Percentiles rank a stretch among this genome's conserved stretches.
Conservation (phyloP, 2,797 vertebrate species). For the Danio aesculapii region DNA sequence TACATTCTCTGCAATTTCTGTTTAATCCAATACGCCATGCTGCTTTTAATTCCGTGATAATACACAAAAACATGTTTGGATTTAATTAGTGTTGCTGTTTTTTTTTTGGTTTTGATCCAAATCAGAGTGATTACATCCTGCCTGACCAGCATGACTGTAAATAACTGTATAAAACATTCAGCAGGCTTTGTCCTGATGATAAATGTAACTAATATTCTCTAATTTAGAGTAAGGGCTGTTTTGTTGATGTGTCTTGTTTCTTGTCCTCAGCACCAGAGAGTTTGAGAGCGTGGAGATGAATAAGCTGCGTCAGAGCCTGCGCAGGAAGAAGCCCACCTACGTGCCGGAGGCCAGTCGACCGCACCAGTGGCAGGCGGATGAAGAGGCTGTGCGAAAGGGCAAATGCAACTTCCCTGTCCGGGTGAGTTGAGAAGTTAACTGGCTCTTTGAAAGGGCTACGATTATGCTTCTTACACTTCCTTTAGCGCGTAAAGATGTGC, state of each 20-base stretch:
- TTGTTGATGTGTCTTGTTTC: constrained; percentile 13
- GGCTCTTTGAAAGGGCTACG: background rate
- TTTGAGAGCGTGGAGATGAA: constrained; percentile 89
- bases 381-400: constrained; percentile 90
- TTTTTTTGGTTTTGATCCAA: background rate
- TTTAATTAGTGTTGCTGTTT: no score
- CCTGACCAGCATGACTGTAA: constrained; percentile 3
- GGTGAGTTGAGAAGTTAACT: constrained; percentile 72
- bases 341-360: constrained; percentile 91
- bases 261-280: constrained; percentile 73
- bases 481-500: no score
- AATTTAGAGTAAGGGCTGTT: background rate
- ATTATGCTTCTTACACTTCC: no score
- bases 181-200: background rate
- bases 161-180: background rate
- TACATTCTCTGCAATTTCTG: constrained; percentile 21
- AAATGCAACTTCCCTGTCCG: constrained; percentile 90
- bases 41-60: background rate
- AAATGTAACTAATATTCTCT: no score
- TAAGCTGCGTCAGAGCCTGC: constrained; percentile 93
- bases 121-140: constrained; percentile 1
- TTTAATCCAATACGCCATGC: constrained; percentile 12
- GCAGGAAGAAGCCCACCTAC: constrained; percentile 91
- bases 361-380: constrained; percentile 93
- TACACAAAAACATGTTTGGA: background rate